Evolutionary conservation across 2,888 invertebrate genomes (phyloP), one percentile per base, ranked within the genome.

Genomic region (Drosophila formosana): DNA sequence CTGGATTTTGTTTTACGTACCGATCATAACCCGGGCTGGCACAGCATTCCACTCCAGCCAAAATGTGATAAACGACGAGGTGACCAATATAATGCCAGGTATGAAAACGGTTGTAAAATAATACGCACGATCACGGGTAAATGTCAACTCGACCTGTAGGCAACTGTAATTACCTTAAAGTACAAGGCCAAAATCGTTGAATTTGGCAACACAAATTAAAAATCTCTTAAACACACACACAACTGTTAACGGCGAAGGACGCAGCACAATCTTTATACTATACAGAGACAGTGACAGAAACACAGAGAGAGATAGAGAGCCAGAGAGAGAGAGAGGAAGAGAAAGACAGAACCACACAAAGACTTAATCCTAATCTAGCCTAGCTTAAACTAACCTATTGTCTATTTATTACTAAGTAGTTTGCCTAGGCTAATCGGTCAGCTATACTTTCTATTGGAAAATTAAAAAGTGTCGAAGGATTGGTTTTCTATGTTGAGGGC

Each of bases 1-100:
- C 66, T 75, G 30, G 49, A 55, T 73, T 71, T 64, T 64, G 46
- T 80, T 82, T 86, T 90, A 94, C 95, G 94, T 94, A 97, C 97
- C 97, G 94, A 98, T 97, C 97, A 98, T 98, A 92, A 98, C 98
- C 94, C 98, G 95, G 92, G 98, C 98, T 92, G 98, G 98, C 92
- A 98, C 98, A 89, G 98, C 98, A 94, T 98, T 98, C 97, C 98
- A 98, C 94, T 98, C 98, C 93, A 98, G 95, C 98, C 98, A 98
- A 95, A 98, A 98, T 92, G 98, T 98, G 93, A 98, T 98, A 95
- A 98, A 98, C 91, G 98, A 98, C 93, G 97, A 97, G 89, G 98
- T 98, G 93, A 98, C 98, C 94, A 98, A 95, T 94, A 98, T 97
- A 92, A 98, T 97, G 92, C 98, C 98, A 90, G 98, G 98, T 94